Conservation (phyloP, 2,888 invertebrate species). For the Tryphoninae sp. region DNA sequence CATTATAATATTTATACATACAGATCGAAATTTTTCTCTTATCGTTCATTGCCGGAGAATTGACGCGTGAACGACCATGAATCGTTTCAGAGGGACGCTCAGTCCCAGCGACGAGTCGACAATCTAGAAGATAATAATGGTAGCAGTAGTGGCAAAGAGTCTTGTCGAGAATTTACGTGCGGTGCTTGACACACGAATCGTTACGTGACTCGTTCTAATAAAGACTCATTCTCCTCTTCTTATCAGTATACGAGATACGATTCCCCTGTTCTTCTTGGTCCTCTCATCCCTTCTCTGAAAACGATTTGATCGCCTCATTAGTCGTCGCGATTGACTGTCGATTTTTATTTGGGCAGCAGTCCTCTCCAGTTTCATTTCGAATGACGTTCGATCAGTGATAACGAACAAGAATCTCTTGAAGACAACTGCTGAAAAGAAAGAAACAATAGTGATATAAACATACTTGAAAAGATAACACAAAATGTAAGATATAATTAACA, state of each 20-base stretch:
- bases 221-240: conserved; percentile 30
- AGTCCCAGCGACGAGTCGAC: neutral
- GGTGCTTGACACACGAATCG: conserved; percentile 27
- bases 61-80: neutral
- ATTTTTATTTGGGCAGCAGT: neutral
- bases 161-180: neutral
- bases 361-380: neutral
- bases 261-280: neutral
- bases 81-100: neutral
- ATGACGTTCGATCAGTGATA: neutral
- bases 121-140: conserved; percentile 11
- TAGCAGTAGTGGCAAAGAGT: neutral
- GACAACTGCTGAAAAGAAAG: neutral
- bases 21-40: neutral
- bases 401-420: neutral
- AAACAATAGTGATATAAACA: neutral
- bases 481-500: no score
- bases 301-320: conserved; percentile 15
- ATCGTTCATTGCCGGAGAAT: neutral
- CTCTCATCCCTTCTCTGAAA: neutral
- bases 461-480: neutral
- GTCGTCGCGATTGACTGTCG: conserved; percentile 20
- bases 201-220: neutral
- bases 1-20: no score
- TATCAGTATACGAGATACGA: conserved; percentile 45